These are phyloP conservation scores for Petrolisthes manimaculis DNA, from an alignment of 2,888 invertebrate genomes.

Conservation along the genomic window DNA sequence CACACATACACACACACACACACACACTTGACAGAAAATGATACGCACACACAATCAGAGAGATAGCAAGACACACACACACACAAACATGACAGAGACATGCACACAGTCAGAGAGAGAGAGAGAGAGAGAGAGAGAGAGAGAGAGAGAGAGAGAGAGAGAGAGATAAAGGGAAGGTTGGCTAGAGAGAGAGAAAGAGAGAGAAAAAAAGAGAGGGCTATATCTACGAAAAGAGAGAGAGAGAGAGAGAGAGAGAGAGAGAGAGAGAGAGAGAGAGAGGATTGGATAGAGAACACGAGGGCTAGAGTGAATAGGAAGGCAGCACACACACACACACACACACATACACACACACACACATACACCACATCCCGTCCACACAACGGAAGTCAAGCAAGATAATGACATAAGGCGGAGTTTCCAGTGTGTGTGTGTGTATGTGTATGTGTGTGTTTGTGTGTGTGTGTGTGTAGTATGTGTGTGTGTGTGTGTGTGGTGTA, in stretches of 20 bases:
- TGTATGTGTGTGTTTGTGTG: no score
- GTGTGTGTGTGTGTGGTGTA: no score
- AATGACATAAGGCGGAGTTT: not conserved
- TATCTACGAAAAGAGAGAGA: not conserved
- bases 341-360: no score
- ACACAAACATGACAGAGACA: not conserved
- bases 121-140: constrained; percentile 26
- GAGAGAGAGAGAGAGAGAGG: not conserved
- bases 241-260: not conserved
- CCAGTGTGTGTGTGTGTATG: no score
- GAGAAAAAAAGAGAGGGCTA: not conserved
- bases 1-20: not conserved
- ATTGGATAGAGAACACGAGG: no score
- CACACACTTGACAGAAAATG: not conserved
- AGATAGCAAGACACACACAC: no score
- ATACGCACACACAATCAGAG: not conserved
- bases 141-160: constrained; percentile 2
- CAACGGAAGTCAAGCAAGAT: not conserved
- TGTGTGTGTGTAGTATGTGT: no score
- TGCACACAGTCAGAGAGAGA: not conserved
- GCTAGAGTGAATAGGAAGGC: no score
- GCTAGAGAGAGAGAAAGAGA: not conserved
- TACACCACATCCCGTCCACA: not conserved
- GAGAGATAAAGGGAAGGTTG: not conserved
- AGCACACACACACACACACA: no score